phyloP scores from a whole-genome alignment of 2,113 vertebrate genomes.

The Dendropsophus ebraccatus region DNA sequence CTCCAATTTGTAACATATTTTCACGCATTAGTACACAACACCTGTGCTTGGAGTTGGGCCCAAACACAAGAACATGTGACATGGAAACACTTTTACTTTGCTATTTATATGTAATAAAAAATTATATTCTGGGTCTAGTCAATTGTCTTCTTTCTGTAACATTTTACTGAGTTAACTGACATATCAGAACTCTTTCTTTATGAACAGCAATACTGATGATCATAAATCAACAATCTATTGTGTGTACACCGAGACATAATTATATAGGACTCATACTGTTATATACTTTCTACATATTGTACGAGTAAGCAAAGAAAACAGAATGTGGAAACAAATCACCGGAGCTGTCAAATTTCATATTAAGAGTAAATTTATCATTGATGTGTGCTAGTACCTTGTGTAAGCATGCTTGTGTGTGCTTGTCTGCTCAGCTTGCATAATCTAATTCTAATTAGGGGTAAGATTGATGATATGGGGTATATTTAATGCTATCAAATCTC shows the following conservation, averaged over 20 bases:
- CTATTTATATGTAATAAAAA: background rate
- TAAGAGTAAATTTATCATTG: slow-evolving; percentile 56
- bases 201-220: background rate
- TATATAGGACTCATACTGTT: background rate
- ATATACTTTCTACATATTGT: slow-evolving; percentile 32
- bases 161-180: background rate
- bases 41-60: background rate
- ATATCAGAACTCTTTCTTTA: background rate
- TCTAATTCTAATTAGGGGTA: slow-evolving; percentile 50
- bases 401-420: slow-evolving; percentile 30
- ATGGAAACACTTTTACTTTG: background rate
- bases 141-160: background rate
- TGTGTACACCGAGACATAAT: slow-evolving; percentile 2
- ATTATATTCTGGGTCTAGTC: background rate
- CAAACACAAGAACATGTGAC: background rate
- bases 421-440: slow-evolving; percentile 51
- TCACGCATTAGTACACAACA: slow-evolving; percentile 20
- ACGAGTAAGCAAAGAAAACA: slow-evolving; percentile 36
- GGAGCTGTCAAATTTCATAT: slow-evolving; percentile 55
- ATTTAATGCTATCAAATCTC: slow-evolving; percentile 42
- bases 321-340: slow-evolving; percentile 18
- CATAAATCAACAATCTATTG: slow-evolving; percentile 23
- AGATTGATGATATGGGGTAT: slow-evolving; percentile 51
- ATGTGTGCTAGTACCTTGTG: slow-evolving; percentile 31
- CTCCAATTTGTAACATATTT: slow-evolving; percentile 3